phyloP scores from a whole-genome alignment of 2,888 invertebrate genomes.

The Mamestra brassicae region DNA sequence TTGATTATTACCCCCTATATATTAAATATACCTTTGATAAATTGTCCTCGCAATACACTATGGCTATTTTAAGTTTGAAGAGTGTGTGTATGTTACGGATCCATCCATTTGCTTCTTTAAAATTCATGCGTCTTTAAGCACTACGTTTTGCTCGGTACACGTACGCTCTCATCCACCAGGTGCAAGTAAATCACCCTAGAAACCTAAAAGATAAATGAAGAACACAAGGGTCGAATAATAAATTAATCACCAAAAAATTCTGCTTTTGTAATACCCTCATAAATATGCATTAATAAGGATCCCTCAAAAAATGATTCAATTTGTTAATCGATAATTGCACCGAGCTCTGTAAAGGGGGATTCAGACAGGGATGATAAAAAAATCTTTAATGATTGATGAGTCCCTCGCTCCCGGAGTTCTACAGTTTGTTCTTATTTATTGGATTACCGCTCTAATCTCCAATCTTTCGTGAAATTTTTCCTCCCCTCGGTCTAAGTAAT shows the following conservation, averaged over 20 bases:
- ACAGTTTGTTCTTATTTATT: slow-evolving; percentile 78
- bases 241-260: slow-evolving; percentile 15
- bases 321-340: slow-evolving; percentile 76
- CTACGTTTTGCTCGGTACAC: neutral
- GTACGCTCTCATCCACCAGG: neutral
- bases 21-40: neutral
- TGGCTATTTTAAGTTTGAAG: neutral
- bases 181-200: slow-evolving; percentile 1
- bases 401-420: slow-evolving; percentile 72
- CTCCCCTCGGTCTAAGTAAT: slow-evolving; percentile 76
- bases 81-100: neutral
- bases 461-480: slow-evolving; percentile 76
- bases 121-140: neutral
- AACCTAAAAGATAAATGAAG: slow-evolving; percentile 20
- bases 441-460: slow-evolving; percentile 81
- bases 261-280: slow-evolving; percentile 18
- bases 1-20: no score
- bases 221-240: slow-evolving; percentile 15
- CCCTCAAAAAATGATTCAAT: slow-evolving; percentile 77
- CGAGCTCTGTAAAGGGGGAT: slow-evolving; percentile 53
- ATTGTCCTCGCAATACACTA: neutral
- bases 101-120: neutral
- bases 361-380: slow-evolving; percentile 64
- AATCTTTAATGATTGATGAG: slow-evolving; percentile 82
- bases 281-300: slow-evolving; percentile 63